phyloP scores from a whole-genome alignment of 2,113 vertebrate species.

The Sinocyclocheilus anophthalmus region DNA sequence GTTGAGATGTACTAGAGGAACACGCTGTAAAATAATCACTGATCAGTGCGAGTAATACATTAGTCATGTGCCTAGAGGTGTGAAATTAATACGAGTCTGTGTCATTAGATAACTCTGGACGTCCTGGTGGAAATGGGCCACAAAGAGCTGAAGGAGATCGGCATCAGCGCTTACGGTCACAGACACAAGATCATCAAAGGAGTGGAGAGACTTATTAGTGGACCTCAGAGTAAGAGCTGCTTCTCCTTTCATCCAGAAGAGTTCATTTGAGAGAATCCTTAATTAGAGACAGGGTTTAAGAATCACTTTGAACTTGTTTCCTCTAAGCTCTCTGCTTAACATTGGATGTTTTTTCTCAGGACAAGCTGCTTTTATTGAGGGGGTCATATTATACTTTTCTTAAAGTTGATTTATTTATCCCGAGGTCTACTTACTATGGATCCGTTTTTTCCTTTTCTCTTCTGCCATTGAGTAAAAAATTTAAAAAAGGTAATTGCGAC shows the following conservation, averaged over 20 bases:
- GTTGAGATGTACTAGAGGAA: not conserved
- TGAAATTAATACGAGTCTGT: not conserved
- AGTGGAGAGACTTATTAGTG: constrained; percentile 91
- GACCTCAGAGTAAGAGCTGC: constrained; percentile 85
- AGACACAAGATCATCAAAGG: constrained; percentile 97
- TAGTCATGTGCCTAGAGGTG: not conserved
- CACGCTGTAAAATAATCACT: not conserved
- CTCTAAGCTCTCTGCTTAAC: not conserved
- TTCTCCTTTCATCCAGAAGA: constrained; percentile 7
- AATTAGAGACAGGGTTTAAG: not conserved
- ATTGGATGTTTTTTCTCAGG: not conserved
- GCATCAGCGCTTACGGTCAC: constrained; percentile 96
- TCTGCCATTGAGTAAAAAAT: not conserved
- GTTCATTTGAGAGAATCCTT: not conserved
- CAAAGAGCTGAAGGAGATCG: constrained; percentile 96
- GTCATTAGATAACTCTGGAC: constrained; percentile 89
- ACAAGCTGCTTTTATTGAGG: not conserved
- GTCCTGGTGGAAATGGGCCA: constrained; percentile 96
- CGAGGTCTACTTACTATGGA: not conserved
- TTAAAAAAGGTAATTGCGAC: not conserved
- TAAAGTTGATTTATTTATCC: not conserved
- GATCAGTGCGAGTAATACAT: not conserved
- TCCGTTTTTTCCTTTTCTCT: too few species aligned
- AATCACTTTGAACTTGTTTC: constrained; percentile 5
- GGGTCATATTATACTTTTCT: not conserved